Evolutionary conservation across 2,888 invertebrate species (phyloP).

Genomic region (Hyppa rectilinea): DNA sequence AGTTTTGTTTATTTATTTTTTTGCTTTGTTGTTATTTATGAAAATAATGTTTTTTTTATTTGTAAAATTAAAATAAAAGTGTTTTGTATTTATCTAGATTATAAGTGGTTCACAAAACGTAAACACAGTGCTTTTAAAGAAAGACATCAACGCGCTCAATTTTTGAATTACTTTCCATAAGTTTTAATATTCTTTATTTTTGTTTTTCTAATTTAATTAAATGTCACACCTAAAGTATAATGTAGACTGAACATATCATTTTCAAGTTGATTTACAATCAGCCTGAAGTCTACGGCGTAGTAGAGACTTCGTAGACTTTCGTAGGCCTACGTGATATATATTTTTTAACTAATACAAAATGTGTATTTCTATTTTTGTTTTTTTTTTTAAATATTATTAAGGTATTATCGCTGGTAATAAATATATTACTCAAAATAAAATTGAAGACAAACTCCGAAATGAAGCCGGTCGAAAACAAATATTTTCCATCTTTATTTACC

Average conservation of each 20-base stretch:
- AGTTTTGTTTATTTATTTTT: constrained; percentile 42
- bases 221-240: too few species aligned
- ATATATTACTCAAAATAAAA: background rate
- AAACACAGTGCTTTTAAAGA: constrained; percentile 56
- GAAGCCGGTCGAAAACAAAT: background rate
- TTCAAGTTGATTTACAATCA: background rate
- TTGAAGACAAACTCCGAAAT: background rate
- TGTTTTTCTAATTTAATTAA: background rate
- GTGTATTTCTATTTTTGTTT: background rate
- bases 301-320: constrained; percentile 16
- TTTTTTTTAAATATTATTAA: background rate
- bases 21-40: background rate
- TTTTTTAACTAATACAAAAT: background rate
- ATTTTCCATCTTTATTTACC: background rate
- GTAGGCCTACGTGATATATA: constrained; percentile 19
- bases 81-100: background rate
- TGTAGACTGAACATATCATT: background rate
- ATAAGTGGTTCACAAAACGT: background rate
- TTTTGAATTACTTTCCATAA: background rate
- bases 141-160: constrained; percentile 76
- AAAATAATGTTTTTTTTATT: background rate
- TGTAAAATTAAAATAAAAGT: background rate
- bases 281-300: constrained; percentile 37
- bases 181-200: background rate
- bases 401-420: too few species aligned